Evolutionary conservation across 2,113 vertebrate species (phyloP), one percentile per base, ranked within the genome.

Genomic region (Psilopogon haemacephalus): DNA sequence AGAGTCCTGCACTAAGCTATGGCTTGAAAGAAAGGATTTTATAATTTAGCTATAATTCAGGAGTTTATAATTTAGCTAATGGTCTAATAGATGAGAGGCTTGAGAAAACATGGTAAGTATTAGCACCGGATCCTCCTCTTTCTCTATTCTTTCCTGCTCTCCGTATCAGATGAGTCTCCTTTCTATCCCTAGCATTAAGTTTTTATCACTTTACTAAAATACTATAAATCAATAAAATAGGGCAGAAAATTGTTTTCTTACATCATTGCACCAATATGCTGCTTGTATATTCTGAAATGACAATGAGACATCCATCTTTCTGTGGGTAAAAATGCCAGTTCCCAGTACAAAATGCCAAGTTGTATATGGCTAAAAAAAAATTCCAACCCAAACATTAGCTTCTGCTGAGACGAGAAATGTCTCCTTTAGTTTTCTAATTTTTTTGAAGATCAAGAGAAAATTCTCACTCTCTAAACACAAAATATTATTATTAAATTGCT

Each of bases 241-340:
- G 95, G 83, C 84, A 95, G 95, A 97, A 96, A 97, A 97, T 96
- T 95, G 95, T 86, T 94, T 96, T 96, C 93, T 96, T 97, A 97
- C 94, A 95, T 96, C 95, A 95, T 82, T 94, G 93, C 94, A 94
- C 94, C 81, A 96, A 93, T 85, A 86, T 94, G 69, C 71, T 0
- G 23, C 81, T 89, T 93, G 89, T 95, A 87, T 93, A 90, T 83
- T 81, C 72, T 95, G 74, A 89, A 96, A 96, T 97, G 93, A 95
- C 95, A 97, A 96, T 84, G 77, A 95, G 89, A 88, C 67, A 95
- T 97, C 90, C 69, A 94, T 97, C 94, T 95, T 95, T 92, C 79
- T 71, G 62, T 82, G 80, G 35, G 86, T 63, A 90, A 93, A 96
- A 85, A 71, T 77, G 44, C 84, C 72, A 85, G 56, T 92, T 90